These are phyloP conservation scores for Spea bombifrons DNA, from an alignment of 2,113 vertebrate species.

Conservation along the genomic window DNA sequence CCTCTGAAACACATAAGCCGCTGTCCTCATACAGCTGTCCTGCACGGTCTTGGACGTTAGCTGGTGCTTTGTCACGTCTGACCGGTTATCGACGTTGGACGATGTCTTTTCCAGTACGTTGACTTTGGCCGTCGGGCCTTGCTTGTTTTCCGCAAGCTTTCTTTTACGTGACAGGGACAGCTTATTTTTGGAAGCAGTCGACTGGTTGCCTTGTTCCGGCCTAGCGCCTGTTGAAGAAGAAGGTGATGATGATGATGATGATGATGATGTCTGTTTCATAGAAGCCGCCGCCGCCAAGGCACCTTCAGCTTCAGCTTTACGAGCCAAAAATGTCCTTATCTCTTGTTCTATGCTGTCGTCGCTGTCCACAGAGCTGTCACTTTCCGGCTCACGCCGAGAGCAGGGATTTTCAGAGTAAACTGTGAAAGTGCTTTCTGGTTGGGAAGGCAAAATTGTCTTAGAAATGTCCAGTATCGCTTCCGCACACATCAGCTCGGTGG, in stretches of 20 bases:
- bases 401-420: constrained; percentile 42
- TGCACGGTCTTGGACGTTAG: not conserved
- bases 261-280: constrained; percentile 38
- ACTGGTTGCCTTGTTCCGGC: not conserved
- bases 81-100: not conserved
- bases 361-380: constrained; percentile 83
- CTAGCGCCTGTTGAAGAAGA: constrained; percentile 33
- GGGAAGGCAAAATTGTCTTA: constrained; percentile 82
- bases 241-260: not conserved
- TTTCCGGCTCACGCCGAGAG: constrained; percentile 56
- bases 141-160: constrained; percentile 55
- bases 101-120: constrained; percentile 1
- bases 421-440: constrained; percentile 55
- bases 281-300: not conserved
- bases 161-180: constrained; percentile 64
- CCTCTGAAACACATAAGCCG: not conserved
- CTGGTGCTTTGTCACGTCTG: not conserved
- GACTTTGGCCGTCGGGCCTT: constrained; percentile 18
- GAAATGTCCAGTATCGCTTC: constrained; percentile 97
- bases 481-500: constrained; percentile 89
- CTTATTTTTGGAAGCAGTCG: constrained; percentile 52
- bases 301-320: constrained; percentile 79
- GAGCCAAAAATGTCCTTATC: constrained; percentile 85
- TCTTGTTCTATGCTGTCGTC: constrained; percentile 94
- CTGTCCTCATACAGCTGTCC: not conserved